A percentile compares a stretch with the other conserved stretches of the same genome.
Conservation (phyloP, 2,888 invertebrate genomes). For the Drosophila paracracens region DNA sequence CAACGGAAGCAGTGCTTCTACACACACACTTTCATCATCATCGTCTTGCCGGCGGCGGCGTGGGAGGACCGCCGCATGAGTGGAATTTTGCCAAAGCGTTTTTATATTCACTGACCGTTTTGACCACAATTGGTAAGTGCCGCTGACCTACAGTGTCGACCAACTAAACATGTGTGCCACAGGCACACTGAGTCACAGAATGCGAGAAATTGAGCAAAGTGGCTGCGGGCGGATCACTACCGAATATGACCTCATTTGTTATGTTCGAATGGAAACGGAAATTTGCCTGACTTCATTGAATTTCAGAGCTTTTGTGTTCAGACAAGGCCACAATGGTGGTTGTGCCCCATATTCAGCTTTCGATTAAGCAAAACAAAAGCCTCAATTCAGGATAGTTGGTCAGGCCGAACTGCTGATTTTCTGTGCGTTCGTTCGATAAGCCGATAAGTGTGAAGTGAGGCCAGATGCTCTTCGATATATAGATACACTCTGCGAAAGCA, state of each 20-base stretch:
- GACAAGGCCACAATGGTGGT: background rate
- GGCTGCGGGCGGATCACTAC: background rate
- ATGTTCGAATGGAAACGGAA: background rate
- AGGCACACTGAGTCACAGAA: conserved; percentile 13
- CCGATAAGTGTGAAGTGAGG: background rate
- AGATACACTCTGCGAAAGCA: background rate
- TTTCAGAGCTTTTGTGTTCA: background rate
- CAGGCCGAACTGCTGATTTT: background rate
- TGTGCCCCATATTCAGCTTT: background rate
- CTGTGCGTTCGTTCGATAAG: background rate
- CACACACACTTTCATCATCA: conserved; percentile 85
- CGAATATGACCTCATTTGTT: background rate
- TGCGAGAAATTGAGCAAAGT: conserved; percentile 1
- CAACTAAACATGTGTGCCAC: conserved; percentile 19
- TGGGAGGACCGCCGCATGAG: conserved; percentile 85
- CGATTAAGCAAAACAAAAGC: background rate
- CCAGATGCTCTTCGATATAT: background rate
- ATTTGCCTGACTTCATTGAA: conserved; percentile 4
- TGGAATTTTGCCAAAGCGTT: conserved; percentile 96
- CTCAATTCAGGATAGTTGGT: background rate
- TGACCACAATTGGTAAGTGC: conserved; percentile 95
- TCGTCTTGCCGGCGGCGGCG: conserved; percentile 83
- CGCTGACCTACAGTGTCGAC: conserved; percentile 15
- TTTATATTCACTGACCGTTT: conserved; percentile 96
- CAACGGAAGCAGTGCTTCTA: conserved; percentile 84